Percentiles rank a stretch among this genome's conserved stretches.
Conservation (phyloP, 2,113 vertebrate species). For the Cariama cristata region DNA sequence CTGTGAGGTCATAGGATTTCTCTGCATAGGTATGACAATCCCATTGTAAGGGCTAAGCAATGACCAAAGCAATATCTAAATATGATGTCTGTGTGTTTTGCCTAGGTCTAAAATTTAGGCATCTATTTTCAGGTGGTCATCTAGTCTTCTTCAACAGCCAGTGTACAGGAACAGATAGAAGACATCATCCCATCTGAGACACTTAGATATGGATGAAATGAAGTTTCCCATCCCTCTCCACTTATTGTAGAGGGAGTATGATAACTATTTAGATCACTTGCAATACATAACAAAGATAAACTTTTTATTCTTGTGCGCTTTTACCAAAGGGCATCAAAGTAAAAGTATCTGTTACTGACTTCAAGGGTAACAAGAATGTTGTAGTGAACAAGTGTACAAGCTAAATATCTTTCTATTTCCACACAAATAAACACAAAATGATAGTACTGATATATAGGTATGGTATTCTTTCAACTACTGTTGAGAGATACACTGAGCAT, state of each 20-base stretch:
- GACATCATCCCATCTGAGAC: neutral
- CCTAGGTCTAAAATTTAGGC: neutral
- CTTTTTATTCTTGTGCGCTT: neutral
- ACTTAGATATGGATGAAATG: neutral
- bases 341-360: neutral
- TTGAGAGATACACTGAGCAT: neutral
- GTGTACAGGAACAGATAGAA: neutral
- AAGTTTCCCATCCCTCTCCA: neutral
- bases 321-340: neutral
- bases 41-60: neutral
- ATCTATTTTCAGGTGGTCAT: neutral
- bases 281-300: neutral
- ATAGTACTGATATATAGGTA: neutral
- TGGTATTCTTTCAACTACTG: accelerated
- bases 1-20: neutral
- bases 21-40: neutral
- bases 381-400: neutral
- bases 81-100: neutral
- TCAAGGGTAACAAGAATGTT: neutral
- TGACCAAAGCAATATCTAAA: neutral
- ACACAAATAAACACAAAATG: neutral
- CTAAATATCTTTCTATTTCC: neutral
- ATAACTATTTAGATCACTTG: neutral
- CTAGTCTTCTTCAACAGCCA: neutral
- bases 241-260: neutral